Conservation (phyloP, 2,888 invertebrate species). For the Ophioninae sp. region DNA sequence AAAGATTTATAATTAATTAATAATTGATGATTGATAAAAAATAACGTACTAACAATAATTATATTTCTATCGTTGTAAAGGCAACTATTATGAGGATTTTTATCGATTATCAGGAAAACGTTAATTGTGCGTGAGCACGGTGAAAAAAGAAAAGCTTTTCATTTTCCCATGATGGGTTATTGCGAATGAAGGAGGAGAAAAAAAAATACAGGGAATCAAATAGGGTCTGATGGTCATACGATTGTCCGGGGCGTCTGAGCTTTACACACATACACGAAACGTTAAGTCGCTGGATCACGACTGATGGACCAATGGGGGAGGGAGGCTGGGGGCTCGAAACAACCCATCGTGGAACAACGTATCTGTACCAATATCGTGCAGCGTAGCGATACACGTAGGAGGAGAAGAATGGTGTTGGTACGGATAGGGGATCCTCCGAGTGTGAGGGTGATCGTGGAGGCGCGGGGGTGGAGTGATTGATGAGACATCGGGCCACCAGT, state of each 20-base stretch:
- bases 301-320: slow-evolving; percentile 66
- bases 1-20: background rate
- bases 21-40: no score
- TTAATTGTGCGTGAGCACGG: background rate
- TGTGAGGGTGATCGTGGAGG: slow-evolving; percentile 60
- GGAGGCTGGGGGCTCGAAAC: slow-evolving; percentile 62
- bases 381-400: slow-evolving; percentile 32
- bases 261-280: slow-evolving; percentile 56
- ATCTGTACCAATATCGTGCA: slow-evolving; percentile 60
- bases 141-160: background rate
- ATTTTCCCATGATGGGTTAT: slow-evolving; percentile 1
- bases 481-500: slow-evolving; percentile 79
- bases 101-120: background rate
- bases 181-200: slow-evolving; percentile 64
- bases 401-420: slow-evolving; percentile 53
- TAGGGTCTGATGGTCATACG: slow-evolving; percentile 55
- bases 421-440: slow-evolving; percentile 53
- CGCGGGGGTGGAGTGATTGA: slow-evolving; percentile 78
- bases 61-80: background rate
- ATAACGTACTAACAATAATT: background rate
- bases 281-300: slow-evolving; percentile 74
- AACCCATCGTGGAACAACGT: slow-evolving; percentile 59
- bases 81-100: background rate
- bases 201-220: slow-evolving; percentile 63
- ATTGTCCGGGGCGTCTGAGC: slow-evolving; percentile 65